Conservation (phyloP, 64 coral and sea anemone genomes). For the Actinia tenebrosa region DNA sequence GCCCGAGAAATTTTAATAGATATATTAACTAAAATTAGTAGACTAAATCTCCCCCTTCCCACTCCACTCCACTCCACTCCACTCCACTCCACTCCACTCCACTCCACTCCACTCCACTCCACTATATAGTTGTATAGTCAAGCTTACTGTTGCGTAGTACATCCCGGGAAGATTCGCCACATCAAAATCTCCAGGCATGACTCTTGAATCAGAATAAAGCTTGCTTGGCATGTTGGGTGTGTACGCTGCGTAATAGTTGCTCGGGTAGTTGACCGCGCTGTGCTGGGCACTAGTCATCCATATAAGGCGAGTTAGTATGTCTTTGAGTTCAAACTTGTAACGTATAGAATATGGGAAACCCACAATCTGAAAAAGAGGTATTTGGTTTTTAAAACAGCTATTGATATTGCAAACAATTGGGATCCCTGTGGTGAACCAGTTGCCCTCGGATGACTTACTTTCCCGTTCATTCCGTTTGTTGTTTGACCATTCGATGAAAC, state of each 20-base stretch:
- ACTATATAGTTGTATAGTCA: too few relatives aligned
- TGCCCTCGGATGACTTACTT: neutral
- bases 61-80: too few relatives aligned
- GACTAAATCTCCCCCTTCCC: neutral
- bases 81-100: too few relatives aligned
- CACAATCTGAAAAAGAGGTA: slow-evolving; percentile 33
- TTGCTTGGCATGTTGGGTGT: slow-evolving; percentile 87
- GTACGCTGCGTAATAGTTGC: slow-evolving; percentile 67
- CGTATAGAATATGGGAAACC: slow-evolving; percentile 59
- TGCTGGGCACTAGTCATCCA: slow-evolving; percentile 82
- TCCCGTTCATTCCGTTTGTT: neutral
- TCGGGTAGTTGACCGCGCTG: slow-evolving; percentile 76
- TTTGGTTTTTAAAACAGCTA: neutral
- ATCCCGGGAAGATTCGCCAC: neutral
- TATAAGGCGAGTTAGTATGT: slow-evolving; percentile 65
- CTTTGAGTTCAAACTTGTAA: slow-evolving; percentile 20
- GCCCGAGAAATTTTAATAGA: too few relatives aligned
- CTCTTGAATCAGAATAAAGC: slow-evolving; percentile 67
- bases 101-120: too few relatives aligned
- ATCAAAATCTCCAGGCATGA: slow-evolving; percentile 43
- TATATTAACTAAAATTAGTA: too few relatives aligned
- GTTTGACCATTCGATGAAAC: slow-evolving; percentile 8
- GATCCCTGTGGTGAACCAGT: neutral
- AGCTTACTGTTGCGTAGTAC: slow-evolving; percentile 4
- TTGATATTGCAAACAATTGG: neutral